Percentiles rank a stretch among this genome's conserved stretches.
Evolutionary conservation across 2,113 vertebrate genomes (phyloP).

Genomic region (Amphiprion ocellaris): DNA sequence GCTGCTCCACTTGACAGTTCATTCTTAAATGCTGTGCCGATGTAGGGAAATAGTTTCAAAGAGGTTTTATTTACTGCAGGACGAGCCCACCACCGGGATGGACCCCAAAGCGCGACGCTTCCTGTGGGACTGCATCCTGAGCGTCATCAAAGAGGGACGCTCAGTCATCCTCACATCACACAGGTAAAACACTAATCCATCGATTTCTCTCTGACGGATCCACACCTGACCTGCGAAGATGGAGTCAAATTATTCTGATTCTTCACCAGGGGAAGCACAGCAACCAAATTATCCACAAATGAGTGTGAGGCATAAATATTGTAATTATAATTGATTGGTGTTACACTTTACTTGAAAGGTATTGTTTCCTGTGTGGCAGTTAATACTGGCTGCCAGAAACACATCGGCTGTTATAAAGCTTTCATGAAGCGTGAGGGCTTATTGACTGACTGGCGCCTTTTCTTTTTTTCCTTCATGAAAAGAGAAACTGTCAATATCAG

Average conservation of each 20-base stretch:
- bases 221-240: not conserved
- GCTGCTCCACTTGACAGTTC: too few species aligned
- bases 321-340: constrained; percentile 55
- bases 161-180: constrained; percentile 98
- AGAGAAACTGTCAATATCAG: constrained; percentile 65
- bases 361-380: constrained; percentile 60
- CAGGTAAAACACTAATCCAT: constrained; percentile 81
- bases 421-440: constrained; percentile 64
- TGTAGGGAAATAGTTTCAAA: not conserved
- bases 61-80: constrained; percentile 78
- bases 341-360: constrained; percentile 45
- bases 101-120: constrained; percentile 97
- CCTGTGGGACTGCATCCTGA: constrained; percentile 97
- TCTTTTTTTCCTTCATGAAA: constrained; percentile 44
- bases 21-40: not conserved
- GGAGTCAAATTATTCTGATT: constrained; percentile 40
- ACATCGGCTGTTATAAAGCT: constrained; percentile 61
- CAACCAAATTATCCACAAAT: constrained; percentile 16
- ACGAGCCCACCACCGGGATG: constrained; percentile 98
- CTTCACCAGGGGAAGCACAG: not conserved
- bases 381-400: constrained; percentile 57
- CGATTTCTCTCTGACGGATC: constrained; percentile 11
- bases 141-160: constrained; percentile 94
- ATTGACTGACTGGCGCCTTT: constrained; percentile 60
- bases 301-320: constrained; percentile 30